phyloP scores from a whole-genome alignment of 2,888 invertebrate species.

The Calliopum simillimum region DNA sequence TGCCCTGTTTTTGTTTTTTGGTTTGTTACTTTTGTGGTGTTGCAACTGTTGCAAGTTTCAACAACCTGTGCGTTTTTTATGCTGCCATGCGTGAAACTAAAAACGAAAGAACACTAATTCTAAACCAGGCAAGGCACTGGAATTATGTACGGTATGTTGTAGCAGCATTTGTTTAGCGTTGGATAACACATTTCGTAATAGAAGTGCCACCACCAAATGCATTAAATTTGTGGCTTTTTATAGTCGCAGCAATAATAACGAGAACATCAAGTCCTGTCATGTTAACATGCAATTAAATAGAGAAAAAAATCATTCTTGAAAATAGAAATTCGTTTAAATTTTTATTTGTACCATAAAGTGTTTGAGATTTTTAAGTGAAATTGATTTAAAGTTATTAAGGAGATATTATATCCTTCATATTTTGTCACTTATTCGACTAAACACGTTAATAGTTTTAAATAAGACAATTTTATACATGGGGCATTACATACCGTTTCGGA shows the following conservation, averaged over 20 bases:
- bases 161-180: no score
- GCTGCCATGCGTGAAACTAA: conserved; percentile 28
- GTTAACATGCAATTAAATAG: not conserved
- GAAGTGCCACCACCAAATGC: not conserved
- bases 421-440: no score
- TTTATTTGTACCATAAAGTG: no score
- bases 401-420: no score
- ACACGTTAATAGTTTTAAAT: no score
- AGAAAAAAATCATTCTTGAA: not conserved
- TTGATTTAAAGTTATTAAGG: no score
- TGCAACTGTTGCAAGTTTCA: conserved; percentile 2
- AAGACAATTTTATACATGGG: no score
- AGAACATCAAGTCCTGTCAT: conserved; percentile 3
- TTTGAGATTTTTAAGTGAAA: no score
- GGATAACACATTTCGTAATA: not conserved
- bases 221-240: not conserved
- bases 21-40: conserved; percentile 1
- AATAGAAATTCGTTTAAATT: no score
- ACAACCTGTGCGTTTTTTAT: conserved; percentile 30
- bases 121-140: not conserved
- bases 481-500: no score
- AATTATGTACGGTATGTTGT: conserved; percentile 4
- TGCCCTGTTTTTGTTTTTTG: not conserved
- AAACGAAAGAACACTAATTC: not conserved
- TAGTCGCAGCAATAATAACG: not conserved